Evolutionary conservation across 35 echinoderm and acorn worm genomes (phyloP), one percentile per base, ranked within the genome.

Genomic region (Chiridota heheva): DNA sequence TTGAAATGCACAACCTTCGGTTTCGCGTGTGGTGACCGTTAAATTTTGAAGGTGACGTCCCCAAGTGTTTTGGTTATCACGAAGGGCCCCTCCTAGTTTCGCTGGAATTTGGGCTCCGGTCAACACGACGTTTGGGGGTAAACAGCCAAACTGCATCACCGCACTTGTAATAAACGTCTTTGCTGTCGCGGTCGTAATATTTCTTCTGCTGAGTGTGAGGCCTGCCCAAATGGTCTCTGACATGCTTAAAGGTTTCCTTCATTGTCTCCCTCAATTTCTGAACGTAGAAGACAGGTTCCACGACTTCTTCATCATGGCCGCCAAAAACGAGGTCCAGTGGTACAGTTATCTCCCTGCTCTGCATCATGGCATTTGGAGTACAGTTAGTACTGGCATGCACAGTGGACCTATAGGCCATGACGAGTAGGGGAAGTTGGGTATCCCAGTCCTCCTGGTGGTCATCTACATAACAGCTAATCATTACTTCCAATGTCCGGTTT

Each of bases 21-120:
- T 61, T 30, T 80, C 20, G 3, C 22, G 12, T 31, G 48, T 12
- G 48, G 76, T 3, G 12, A 5, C 76, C 20, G 3, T 44, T 80
- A 57, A 38, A 80, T 80, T 4, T 57, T 12, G 56, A 7, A 80
- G 8, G 36, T 33, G 2, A 80, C 76, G 63, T 80, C 76, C 63
- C 51, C 35, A 7, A 80, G 17, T 57, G 5, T 63, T 2, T 38
- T 20, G 2, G 63, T 36, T 63, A 80, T 40, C 15, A 62, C 35
- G 40, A 34, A 80, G 12, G 48, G 76, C 12, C 56, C 76, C 43
- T 63, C 60, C 60, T 29, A 80, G 17, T 4, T 18, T 13, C 17
- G 24, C 38, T 63, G 48, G 2, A 80, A 31, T 63, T 80, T 80
- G 8, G 76, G 13, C 31, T 5, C 35, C 13, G 7, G 5, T 57